phyloP scores from a whole-genome alignment of 2,888 invertebrate species.

The Sinhomidia bicolor region DNA sequence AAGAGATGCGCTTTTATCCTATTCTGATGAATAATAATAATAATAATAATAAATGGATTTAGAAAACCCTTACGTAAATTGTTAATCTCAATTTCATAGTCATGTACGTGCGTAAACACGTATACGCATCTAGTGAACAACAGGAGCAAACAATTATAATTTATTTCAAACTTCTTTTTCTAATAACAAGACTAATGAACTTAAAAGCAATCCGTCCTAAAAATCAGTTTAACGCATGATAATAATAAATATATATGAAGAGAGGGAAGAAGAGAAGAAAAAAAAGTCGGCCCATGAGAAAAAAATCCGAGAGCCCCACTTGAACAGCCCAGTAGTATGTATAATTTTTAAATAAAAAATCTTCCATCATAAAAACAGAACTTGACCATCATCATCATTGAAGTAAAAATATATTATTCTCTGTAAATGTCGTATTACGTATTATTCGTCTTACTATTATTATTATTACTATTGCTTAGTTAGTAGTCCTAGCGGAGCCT shows the following conservation, averaged over 20 bases:
- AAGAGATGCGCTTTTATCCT: slow-evolving; percentile 15
- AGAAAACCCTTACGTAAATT: slow-evolving; percentile 5
- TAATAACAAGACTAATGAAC: slow-evolving; percentile 35
- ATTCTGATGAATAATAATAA: neutral
- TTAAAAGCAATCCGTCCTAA: slow-evolving; percentile 25
- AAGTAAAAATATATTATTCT: neutral
- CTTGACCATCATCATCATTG: slow-evolving; percentile 26
- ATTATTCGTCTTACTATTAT: neutral
- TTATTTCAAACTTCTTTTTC: neutral
- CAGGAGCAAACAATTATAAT: neutral
- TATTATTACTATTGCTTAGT: slow-evolving; percentile 18
- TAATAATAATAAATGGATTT: neutral
- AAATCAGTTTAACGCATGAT: slow-evolving; percentile 36
- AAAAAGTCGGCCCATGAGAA: slow-evolving; percentile 19
- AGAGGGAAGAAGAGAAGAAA: too few species aligned
- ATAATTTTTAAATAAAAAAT: slow-evolving; percentile 31
- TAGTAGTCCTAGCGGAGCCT: slow-evolving; percentile 25
- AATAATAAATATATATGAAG: too few species aligned
- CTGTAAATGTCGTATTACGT: slow-evolving; percentile 4
- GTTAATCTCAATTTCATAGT: slow-evolving; percentile 30
- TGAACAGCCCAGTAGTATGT: neutral
- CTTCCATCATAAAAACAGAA: slow-evolving; percentile 32
- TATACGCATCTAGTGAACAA: neutral
- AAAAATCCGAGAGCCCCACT: neutral
- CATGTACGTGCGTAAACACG: slow-evolving; percentile 39